Percentiles rank a stretch among this genome's conserved stretches.
These are phyloP conservation scores for Sphenopsis melanotis DNA, from an alignment of 2,797 vertebrate genomes.

Conservation along the genomic window DNA sequence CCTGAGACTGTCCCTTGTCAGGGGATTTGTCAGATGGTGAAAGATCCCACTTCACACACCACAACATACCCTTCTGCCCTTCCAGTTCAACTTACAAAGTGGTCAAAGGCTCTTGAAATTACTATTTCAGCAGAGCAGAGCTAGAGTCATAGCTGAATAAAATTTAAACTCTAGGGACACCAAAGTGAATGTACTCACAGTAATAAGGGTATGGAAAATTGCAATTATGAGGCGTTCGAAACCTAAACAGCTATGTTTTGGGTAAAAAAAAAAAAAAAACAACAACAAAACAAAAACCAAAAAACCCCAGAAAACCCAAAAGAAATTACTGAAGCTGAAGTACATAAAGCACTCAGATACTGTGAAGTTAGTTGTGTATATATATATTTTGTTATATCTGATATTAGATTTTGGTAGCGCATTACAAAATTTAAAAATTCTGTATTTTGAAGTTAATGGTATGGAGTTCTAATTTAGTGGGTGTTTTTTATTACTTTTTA, in stretches of 20 bases:
- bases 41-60: background rate
- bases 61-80: background rate
- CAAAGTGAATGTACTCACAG: background rate
- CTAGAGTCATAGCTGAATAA: background rate
- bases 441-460: background rate
- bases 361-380: background rate
- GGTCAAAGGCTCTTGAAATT: background rate
- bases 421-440: background rate
- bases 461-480: background rate
- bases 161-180: background rate
- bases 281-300: background rate
- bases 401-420: fast-evolving
- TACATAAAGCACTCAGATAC: background rate
- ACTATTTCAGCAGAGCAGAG: background rate
- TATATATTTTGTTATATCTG: background rate
- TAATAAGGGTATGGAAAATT: background rate
- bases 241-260: background rate
- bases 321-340: background rate
- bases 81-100: background rate
- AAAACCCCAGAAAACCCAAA: background rate
- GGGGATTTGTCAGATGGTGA: background rate
- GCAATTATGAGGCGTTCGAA: background rate
- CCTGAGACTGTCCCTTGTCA: background rate
- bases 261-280: background rate
- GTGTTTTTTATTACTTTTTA: background rate